phyloP scores from a whole-genome alignment of 2,888 invertebrate genomes.

The Sinohyriopsis cumingii region DNA sequence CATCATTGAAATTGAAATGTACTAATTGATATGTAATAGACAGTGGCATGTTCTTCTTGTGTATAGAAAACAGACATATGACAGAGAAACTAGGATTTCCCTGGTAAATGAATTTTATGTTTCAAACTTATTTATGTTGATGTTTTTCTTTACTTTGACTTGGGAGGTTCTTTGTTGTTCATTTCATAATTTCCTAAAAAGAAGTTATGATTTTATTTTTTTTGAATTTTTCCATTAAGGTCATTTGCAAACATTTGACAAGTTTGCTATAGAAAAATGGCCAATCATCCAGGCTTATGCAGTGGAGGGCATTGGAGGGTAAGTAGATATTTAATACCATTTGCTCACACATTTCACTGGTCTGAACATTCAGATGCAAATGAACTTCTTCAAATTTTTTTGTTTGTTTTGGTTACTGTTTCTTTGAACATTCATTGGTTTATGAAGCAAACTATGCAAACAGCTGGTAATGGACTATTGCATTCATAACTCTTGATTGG shows the following conservation, averaged over 20 bases:
- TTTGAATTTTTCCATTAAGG: constrained; percentile 24
- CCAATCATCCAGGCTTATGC: constrained; percentile 70
- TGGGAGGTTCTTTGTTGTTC: too few species aligned
- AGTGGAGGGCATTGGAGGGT: constrained; percentile 67
- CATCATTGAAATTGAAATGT: background rate
- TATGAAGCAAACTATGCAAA: too few species aligned
- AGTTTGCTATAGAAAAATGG: constrained; percentile 68
- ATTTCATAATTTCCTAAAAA: background rate
- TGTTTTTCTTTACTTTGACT: too few species aligned
- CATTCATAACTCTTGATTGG: too few species aligned
- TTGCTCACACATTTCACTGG: background rate
- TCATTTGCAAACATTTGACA: constrained; percentile 50
- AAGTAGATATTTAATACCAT: constrained; percentile 12
- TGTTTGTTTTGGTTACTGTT: too few species aligned
- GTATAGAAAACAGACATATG: background rate
- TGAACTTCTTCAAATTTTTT: too few species aligned
- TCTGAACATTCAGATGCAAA: background rate
- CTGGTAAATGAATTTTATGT: background rate
- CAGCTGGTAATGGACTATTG: too few species aligned
- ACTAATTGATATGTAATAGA: background rate
- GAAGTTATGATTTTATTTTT: background rate
- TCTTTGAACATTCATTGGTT: too few species aligned
- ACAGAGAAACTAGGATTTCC: background rate
- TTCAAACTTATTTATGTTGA: too few species aligned
- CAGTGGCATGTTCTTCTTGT: background rate